A percentile compares a stretch with the other conserved stretches of the same genome.
These are phyloP conservation scores for Agrochola litura DNA, from an alignment of 2,888 invertebrate genomes.

Conservation along the genomic window DNA sequence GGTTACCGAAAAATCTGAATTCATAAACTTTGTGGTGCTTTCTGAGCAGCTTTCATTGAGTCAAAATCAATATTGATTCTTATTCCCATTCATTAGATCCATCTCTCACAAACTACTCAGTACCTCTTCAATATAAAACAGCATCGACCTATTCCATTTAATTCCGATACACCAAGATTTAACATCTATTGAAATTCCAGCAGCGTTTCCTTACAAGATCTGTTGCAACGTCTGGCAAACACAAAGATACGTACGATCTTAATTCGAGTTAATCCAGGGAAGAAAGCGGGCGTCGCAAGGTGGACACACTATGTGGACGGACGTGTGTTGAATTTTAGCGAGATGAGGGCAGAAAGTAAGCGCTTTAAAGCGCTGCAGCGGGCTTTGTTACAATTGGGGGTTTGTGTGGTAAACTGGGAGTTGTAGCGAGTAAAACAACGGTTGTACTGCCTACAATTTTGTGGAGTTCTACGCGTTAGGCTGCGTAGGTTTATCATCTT, in stretches of 20 bases:
- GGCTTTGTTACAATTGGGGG: conserved; percentile 27
- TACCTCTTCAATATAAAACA: conserved; percentile 37
- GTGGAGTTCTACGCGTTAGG: too few relatives aligned
- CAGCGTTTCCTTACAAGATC: conserved; percentile 70
- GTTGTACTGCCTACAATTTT: not conserved
- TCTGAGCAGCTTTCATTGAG: not conserved
- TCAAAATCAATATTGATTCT: not conserved
- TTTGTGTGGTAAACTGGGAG: conserved; percentile 32
- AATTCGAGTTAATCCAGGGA: conserved; percentile 87
- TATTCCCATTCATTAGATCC: conserved; percentile 11
- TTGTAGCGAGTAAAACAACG: not conserved
- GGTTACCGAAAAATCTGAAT: not conserved
- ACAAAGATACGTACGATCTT: conserved; percentile 86
- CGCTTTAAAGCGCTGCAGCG: conserved; percentile 47
- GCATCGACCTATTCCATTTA: conserved; percentile 51
- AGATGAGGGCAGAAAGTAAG: conserved; percentile 67
- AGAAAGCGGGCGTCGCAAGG: conserved; percentile 83
- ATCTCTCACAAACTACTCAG: conserved; percentile 32
- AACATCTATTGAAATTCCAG: conserved; percentile 67
- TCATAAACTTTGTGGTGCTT: not conserved
- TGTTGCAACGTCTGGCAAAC: conserved; percentile 78
- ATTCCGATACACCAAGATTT: conserved; percentile 60
- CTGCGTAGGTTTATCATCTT: not conserved
- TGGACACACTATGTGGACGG: conserved; percentile 81
- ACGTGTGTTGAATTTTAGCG: conserved; percentile 80